phyloP scores from a whole-genome alignment of 1,140 invertebrate genomes.

The Venturia canescens region DNA sequence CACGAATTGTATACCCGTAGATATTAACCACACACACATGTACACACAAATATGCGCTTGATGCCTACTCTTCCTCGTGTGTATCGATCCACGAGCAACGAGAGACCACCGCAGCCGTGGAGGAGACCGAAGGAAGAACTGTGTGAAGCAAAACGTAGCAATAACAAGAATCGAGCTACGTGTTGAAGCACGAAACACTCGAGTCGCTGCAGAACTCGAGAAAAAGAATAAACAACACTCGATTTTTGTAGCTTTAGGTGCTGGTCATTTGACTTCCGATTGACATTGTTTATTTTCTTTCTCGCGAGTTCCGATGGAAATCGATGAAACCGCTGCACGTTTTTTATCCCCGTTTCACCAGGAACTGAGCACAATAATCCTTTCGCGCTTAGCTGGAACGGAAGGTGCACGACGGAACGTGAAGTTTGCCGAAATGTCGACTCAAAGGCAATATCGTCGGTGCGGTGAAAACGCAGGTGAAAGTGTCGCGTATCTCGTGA shows the following conservation, averaged over 20 bases:
- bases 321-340: background rate
- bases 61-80: constrained; percentile 16
- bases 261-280: background rate
- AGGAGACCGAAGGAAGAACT: constrained; percentile 17
- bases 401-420: background rate
- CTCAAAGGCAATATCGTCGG: too few species aligned
- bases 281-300: constrained; percentile 5
- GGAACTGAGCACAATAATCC: constrained; percentile 1
- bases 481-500: constrained; percentile 17
- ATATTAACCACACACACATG: background rate
- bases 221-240: background rate
- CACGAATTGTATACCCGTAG: too few species aligned
- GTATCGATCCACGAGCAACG: constrained; percentile 41
- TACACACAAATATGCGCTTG: background rate
- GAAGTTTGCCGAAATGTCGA: background rate
- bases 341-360: background rate
- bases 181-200: background rate
- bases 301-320: background rate
- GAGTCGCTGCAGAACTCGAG: background rate
- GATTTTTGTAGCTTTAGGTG: background rate
- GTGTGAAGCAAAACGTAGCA: constrained; percentile 14
- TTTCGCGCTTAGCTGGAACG: background rate
- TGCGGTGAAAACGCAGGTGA: background rate
- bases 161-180: constrained; percentile 1
- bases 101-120: constrained; percentile 32